Conservation (phyloP, 2,888 invertebrate species). For the Tolmerus cingulatus region DNA sequence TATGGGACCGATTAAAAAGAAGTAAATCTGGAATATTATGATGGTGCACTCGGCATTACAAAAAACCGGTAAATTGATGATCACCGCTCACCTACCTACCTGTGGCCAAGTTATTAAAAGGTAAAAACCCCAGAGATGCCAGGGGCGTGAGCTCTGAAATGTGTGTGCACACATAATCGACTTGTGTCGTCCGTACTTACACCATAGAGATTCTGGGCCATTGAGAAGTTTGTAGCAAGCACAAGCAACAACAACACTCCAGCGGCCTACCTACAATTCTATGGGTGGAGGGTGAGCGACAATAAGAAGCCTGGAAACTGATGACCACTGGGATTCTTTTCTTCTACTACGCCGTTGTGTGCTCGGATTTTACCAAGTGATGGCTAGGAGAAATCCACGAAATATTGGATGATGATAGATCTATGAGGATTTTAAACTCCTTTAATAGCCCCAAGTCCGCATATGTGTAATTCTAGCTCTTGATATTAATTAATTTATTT, state of each 20-base stretch:
- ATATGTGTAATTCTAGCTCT: constrained; percentile 9
- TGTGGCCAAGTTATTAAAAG: not conserved
- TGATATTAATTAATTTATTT: constrained; percentile 31
- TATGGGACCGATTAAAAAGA: constrained; percentile 35
- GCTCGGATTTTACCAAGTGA: not conserved
- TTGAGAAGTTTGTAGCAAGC: not conserved
- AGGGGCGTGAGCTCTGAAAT: not conserved
- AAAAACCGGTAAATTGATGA: constrained; percentile 33
- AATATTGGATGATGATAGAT: not conserved
- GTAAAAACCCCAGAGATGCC: constrained; percentile 1
- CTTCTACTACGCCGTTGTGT: not conserved
- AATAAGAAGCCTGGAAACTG: not conserved
- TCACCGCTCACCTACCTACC: constrained; percentile 24
- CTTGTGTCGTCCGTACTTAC: not conserved
- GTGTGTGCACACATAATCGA: not conserved
- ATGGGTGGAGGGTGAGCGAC: not conserved
- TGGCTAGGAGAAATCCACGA: not conserved
- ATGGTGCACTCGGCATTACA: constrained; percentile 7
- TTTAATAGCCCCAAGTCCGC: not conserved
- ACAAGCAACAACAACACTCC: not conserved
- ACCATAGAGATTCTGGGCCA: not conserved
- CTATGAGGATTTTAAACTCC: not conserved
- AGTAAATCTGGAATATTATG: constrained; percentile 41
- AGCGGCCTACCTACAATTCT: not conserved
- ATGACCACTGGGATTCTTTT: not conserved